Base-by-base conservation (phyloP, 2,888 invertebrate species). In the Ochropacha duplaris region DNA sequence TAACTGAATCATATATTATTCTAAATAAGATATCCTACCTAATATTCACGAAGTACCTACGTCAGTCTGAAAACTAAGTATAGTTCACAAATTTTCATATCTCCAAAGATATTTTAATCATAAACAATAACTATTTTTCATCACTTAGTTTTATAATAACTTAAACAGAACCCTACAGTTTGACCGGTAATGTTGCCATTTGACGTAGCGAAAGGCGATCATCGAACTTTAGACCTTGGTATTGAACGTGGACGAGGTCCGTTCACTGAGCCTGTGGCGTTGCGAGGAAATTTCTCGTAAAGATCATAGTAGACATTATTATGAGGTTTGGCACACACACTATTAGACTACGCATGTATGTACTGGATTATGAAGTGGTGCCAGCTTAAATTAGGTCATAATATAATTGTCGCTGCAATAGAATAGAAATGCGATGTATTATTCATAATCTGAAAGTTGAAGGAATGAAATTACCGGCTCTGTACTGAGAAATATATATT, bases 151-250 rank as follows among this genome's bases (percentile, higher is more conserved):
- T 50, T 50, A 26, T 6, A 26, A 16, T 8, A 26, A 16, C 2
- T 22, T 14, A 50, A 12, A 6, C 14, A n/a, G 24, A 44, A 44
- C 44, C 44, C 44, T 44, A 44, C 9, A 19, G 9, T 19, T 57
- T 56, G 56, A 50, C 31, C 36, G 24, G 4, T 3, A 60, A 34
- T 54, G 61, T 60, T 57, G 28, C 59, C 52, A 56, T 56, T 56
- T 28, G 19, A 22, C 60, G 59, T 55, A 72, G 83, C 76, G 95
- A 89, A 88, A 86, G 75, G 95, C 94, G 90, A 83, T 72, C 90
- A 84, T 87, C 90, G 91, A 91, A 90, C 91, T 81, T 59, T 70
- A 64, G 79, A 71, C 91, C 91, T 92, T 90, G 91, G 70, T 88
- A 85, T 76, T 90, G 90, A 88, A 81, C 87, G 78, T 80, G 80